phyloP scores from a whole-genome alignment of 2,888 invertebrate genomes.

The Caenorhabditis sp. region DNA sequence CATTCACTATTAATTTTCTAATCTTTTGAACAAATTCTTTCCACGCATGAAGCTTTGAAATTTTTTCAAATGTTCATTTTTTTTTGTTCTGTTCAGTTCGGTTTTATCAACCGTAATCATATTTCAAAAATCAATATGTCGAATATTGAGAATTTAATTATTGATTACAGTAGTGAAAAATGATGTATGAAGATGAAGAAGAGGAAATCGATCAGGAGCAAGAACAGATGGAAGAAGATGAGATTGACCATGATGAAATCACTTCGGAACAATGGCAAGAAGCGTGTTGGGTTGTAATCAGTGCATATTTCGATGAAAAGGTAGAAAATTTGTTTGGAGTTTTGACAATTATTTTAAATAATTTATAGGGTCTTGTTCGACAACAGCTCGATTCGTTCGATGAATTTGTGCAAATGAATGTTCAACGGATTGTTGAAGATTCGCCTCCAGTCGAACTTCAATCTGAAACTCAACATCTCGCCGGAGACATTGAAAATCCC shows the following conservation, averaged over 20 bases:
- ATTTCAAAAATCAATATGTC: too few relatives aligned
- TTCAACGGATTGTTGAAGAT: conserved; percentile 98
- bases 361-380: conserved; percentile 83
- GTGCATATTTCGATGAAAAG: conserved; percentile 99
- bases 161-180: not conserved
- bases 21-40: not conserved
- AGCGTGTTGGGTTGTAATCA: conserved; percentile 99
- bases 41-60: not conserved
- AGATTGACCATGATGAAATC: conserved; percentile 81
- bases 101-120: not conserved
- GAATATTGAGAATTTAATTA: too few relatives aligned
- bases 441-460: conserved; percentile 93
- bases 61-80: not conserved
- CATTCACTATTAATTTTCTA: not conserved
- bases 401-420: conserved; percentile 99
- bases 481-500: conserved; percentile 72
- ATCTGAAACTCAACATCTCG: conserved; percentile 90
- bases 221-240: conserved; percentile 31
- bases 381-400: conserved; percentile 99
- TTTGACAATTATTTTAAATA: not conserved
- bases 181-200: conserved; percentile 53
- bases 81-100: not conserved
- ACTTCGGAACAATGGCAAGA: conserved; percentile 89
- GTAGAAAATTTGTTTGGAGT: too few relatives aligned
- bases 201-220: conserved; percentile 38